Evolutionary conservation across 2,888 invertebrate genomes (phyloP).

Genomic region (Gymnoscelis rufifasciata): DNA sequence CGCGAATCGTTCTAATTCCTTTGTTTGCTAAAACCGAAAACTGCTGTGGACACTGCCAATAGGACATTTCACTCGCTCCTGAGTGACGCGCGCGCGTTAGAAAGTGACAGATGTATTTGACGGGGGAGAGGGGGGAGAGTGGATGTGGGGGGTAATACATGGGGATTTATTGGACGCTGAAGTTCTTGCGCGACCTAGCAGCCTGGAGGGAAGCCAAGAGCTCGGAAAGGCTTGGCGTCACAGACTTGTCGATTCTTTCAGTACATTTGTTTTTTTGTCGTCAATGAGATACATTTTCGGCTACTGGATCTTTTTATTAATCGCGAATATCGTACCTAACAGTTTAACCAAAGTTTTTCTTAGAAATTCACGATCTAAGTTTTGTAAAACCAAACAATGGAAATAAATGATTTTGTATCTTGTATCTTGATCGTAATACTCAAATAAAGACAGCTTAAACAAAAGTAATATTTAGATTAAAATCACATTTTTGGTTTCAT

Average conservation of each 20-base stretch:
- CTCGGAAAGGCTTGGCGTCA: conserved; percentile 60
- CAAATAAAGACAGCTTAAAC: too few species aligned
- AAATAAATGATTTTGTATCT: too few species aligned
- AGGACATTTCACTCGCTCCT: conserved; percentile 68
- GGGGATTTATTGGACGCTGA: conserved; percentile 46
- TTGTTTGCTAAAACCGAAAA: conserved; percentile 74
- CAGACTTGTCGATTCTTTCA: conserved; percentile 27
- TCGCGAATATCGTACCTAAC: too few species aligned
- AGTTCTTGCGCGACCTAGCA: conserved; percentile 53
- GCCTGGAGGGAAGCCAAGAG: conserved; percentile 59
- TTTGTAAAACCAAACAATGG: too few species aligned
- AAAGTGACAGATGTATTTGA: conserved; percentile 61
- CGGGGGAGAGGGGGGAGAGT: conserved; percentile 31
- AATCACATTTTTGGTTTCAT: too few species aligned
- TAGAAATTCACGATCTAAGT: too few species aligned
- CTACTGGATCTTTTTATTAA: too few species aligned
- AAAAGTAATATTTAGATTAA: too few species aligned
- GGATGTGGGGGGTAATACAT: conserved; percentile 41
- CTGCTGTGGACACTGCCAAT: conserved; percentile 57
- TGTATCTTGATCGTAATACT: too few species aligned
- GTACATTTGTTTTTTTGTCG: too few species aligned
- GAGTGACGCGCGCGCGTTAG: conserved; percentile 55
- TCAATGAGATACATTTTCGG: too few species aligned
- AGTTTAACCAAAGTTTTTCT: too few species aligned
- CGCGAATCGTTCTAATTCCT: conserved; percentile 68